Evolutionary conservation across 2,797 vertebrate species (phyloP), one percentile per base, ranked within the genome.

Genomic region (Adrianichthys oophorus): DNA sequence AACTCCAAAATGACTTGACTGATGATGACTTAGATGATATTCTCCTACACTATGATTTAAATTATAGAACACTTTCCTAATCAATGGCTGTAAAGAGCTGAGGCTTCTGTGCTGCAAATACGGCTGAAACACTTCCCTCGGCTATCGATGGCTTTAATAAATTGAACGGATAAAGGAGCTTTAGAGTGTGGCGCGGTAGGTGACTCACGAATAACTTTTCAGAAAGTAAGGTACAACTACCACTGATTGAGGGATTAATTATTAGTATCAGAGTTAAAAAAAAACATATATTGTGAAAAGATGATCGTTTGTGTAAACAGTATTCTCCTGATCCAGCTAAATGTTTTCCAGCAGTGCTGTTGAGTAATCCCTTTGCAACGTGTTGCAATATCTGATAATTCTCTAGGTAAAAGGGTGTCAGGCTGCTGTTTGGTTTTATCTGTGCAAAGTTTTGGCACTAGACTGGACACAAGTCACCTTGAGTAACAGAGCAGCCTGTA

Each of bases 21-120:
- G 52, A 80, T 81, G 80, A 85, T 69, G 61, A 67, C 80, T 71
- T 47, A 54, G 24, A 4, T 44, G 58, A 61, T 81, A 69, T 73
- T 72, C 70, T 72, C 65, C 48, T 2, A 43, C 65, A 69, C 50
- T 67, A 83, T 86, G 72, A 79, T 81, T 74, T 82, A 71, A 86
- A 84, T 82, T 82, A 85, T 83, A 79, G 82, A 83, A 48, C 75
- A 72, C 53, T 56, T 72, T 26, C 73, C 53, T 64, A 72, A 87
- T 87, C 86, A 77, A 78, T 83, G 69, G 48, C 59, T 54, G 68
- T 41, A 60, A 61, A 41, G 68, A 64, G 48, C 50, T 15, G 65
- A 74, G 61, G 66, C 14, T 52, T 55, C 61, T 18, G 24, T 61
- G 50, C 68, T 59, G 52, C 26, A 69, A 74, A 76, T 69, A 53